Percentiles rank a stretch among this genome's conserved stretches.
Evolutionary conservation across 2,888 invertebrate species (phyloP).

Genomic region (Rhingia campestris): DNA sequence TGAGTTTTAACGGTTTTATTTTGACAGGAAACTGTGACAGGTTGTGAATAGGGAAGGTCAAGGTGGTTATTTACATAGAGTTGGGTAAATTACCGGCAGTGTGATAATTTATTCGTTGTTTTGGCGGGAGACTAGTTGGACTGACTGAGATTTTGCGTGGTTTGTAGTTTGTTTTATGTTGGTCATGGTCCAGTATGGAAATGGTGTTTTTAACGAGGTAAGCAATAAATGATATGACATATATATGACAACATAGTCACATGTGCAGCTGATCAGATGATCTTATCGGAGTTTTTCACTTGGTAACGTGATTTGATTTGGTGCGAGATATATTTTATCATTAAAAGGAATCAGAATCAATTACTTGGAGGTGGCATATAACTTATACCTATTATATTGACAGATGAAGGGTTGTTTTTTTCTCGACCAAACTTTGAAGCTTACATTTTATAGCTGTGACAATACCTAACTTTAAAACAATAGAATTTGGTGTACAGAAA

Average conservation of each 20-base stretch:
- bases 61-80: slow-evolving; percentile 31
- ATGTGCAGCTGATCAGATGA: not conserved
- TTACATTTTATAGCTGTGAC: too few species aligned
- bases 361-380: too few species aligned
- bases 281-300: not conserved
- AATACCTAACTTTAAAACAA: too few species aligned
- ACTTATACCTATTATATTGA: too few species aligned
- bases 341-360: too few species aligned
- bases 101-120: slow-evolving; percentile 18
- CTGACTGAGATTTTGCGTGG: not conserved
- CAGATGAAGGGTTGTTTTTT: too few species aligned
- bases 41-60: slow-evolving; percentile 30
- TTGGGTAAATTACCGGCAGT: not conserved
- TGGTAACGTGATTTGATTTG: not conserved
- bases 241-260: not conserved
- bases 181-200: slow-evolving; percentile 33
- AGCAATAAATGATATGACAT: slow-evolving; percentile 21
- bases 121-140: not conserved
- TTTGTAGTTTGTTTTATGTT: not conserved
- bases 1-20: not conserved
- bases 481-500: too few species aligned
- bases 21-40: slow-evolving; percentile 18
- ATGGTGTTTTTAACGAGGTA: slow-evolving; percentile 12
- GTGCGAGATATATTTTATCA: not conserved
- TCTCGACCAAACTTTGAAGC: too few species aligned